These are phyloP conservation scores for Phallusia fumigata DNA, from an alignment of 23 tunicate species.

Conservation along the genomic window DNA sequence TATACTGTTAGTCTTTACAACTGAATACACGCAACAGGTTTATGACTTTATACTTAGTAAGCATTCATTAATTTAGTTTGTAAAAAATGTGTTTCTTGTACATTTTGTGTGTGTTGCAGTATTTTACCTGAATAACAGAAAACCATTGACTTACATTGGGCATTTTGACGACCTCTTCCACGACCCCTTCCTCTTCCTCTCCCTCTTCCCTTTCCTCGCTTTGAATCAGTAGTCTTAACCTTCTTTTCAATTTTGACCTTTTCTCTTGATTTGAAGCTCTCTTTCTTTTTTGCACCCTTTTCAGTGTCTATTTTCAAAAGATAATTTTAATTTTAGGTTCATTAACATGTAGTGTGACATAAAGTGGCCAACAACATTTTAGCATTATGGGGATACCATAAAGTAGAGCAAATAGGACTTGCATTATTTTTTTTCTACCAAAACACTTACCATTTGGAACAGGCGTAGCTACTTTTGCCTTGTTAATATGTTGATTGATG, in stretches of 20 bases:
- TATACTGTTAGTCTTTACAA: no score
- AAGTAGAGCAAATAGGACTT: not conserved
- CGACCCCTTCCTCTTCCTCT: constrained; percentile 22
- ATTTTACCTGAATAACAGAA: no score
- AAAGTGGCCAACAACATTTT: no score
- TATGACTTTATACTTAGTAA: no score
- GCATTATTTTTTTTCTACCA: not conserved
- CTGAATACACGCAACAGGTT: no score
- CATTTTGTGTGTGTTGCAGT: no score
- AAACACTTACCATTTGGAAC: not conserved
- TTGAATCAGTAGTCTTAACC: not conserved
- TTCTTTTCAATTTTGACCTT: not conserved
- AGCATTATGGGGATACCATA: no score
- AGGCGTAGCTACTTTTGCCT: not conserved
- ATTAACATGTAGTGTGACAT: not conserved
- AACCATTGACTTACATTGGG: not conserved
- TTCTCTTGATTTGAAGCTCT: not conserved
- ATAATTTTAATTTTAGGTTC: not conserved
- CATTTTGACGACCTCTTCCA: constrained; percentile 17
- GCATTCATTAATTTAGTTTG: no score
- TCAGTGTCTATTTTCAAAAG: not conserved
- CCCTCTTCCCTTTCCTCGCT: constrained; percentile 7
- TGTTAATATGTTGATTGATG: not conserved
- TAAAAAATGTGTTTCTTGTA: no score
- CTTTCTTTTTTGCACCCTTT: not conserved